A percentile compares a stretch with the other conserved stretches of the same genome.
Conservation (phyloP, 2,888 invertebrate genomes). For the Tryphoninae sp. region DNA sequence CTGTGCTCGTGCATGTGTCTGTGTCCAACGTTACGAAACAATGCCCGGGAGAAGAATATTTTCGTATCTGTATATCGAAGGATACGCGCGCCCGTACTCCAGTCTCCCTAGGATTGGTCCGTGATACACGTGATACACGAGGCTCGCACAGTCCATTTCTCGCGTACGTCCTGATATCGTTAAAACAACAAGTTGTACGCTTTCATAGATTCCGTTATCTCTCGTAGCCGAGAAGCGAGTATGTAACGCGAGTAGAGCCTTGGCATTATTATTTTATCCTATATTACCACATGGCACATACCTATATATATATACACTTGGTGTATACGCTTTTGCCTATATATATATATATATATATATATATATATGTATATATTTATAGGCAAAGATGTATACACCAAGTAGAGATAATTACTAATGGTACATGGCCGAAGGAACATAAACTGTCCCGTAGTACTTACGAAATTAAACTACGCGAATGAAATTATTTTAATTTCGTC, state of each 20-base stretch:
- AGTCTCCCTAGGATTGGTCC: constrained; percentile 17
- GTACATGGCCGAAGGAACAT: neutral
- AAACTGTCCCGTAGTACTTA: constrained; percentile 23
- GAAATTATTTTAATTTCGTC: no score
- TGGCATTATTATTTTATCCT: constrained; percentile 74
- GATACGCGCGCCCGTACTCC: constrained; percentile 32
- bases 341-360: neutral
- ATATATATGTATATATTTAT: constrained; percentile 1
- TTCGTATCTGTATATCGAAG: constrained; percentile 10
- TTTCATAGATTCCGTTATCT: constrained; percentile 67
- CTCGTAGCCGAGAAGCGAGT: constrained; percentile 51
- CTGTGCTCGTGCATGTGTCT: neutral
- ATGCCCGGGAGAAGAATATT: constrained; percentile 16
- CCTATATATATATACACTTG: neutral
- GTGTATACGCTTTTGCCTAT: no score
- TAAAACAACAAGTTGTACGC: constrained; percentile 35
- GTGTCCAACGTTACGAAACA: constrained; percentile 50
- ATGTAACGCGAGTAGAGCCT: constrained; percentile 69
- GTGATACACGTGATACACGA: neutral
- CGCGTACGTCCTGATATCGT: constrained; percentile 31
- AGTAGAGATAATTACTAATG: neutral
- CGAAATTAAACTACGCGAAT: neutral
- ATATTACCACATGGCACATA: neutral
- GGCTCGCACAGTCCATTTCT: no score
- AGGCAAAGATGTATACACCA: neutral